A percentile compares a stretch with the other conserved stretches of the same genome.
phyloP scores from a whole-genome alignment of 2,797 vertebrate genomes.

The Galago senegalensis region DNA sequence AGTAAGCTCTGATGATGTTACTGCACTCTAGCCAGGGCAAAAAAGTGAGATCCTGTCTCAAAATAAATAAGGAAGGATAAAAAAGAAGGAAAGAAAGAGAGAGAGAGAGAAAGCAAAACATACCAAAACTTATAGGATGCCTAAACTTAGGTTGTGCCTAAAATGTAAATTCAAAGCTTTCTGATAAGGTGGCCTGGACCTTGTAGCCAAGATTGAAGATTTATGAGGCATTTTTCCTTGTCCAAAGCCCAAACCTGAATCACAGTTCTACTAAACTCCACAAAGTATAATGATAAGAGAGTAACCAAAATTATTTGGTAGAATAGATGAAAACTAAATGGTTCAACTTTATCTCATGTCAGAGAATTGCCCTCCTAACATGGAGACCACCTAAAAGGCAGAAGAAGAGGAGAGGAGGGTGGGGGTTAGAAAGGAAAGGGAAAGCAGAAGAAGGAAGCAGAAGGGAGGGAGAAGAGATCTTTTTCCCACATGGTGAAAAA shows the following conservation, averaged over 20 bases:
- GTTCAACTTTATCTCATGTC: not conserved
- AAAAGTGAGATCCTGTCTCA: not conserved
- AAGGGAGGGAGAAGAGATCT: not conserved
- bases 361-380: constrained; percentile 11
- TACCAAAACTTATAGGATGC: not conserved
- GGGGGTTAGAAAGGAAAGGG: not conserved
- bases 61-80: not conserved
- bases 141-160: constrained; percentile 28
- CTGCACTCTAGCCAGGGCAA: not conserved
- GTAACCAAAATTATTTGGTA: not conserved
- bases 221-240: not conserved
- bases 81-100: not conserved
- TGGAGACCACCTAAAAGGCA: not conserved
- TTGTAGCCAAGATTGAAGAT: constrained; percentile 15
- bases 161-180: not conserved
- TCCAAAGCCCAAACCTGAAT: not conserved
- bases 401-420: not conserved
- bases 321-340: constrained; percentile 20
- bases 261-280: not conserved
- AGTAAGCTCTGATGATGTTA: not conserved
- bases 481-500: not conserved
- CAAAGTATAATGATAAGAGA: not conserved
- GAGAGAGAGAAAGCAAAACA: constrained; percentile 30
- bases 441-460: not conserved
- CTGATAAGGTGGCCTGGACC: not conserved